These are phyloP conservation scores for Glaucopsyche alexis DNA, from an alignment of 2,888 invertebrate species.

Conservation along the genomic window DNA sequence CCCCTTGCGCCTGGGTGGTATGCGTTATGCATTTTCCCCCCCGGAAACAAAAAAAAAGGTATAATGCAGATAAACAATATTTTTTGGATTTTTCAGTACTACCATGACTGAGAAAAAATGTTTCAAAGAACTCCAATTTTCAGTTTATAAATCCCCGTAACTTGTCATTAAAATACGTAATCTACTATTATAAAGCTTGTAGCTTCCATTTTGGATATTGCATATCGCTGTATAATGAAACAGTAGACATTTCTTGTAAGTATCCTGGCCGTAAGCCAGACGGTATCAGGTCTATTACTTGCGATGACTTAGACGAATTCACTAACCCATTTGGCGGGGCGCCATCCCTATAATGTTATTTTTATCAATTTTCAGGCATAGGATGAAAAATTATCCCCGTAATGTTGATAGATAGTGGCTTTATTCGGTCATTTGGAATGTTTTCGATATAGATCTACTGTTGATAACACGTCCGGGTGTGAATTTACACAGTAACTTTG, in stretches of 20 bases:
- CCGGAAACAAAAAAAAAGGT: no score
- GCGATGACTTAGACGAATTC: slow-evolving; percentile 21
- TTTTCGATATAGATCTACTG: neutral
- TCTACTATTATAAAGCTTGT: no score
- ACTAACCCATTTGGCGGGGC: slow-evolving; percentile 15
- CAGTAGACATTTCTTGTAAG: slow-evolving; percentile 4
- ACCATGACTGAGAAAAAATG: no score
- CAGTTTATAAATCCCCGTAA: no score
- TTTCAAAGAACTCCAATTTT: no score
- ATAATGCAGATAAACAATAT: no score
- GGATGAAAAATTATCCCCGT: neutral
- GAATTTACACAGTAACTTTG: neutral
- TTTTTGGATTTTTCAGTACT: no score
- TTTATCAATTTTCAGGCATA: slow-evolving; percentile 20
- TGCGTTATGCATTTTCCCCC: no score
- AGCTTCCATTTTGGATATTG: neutral
- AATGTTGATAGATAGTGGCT: slow-evolving; percentile 5
- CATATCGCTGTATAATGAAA: neutral
- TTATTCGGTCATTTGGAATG: neutral
- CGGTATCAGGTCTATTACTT: slow-evolving; percentile 15
- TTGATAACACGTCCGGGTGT: neutral
- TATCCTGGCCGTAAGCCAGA: slow-evolving; percentile 22
- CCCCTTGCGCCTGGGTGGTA: no score
- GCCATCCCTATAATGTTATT: slow-evolving; percentile 22
- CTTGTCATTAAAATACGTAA: no score